phyloP scores from a whole-genome alignment of 2,888 invertebrate genomes.

The Cantharis rustica region DNA sequence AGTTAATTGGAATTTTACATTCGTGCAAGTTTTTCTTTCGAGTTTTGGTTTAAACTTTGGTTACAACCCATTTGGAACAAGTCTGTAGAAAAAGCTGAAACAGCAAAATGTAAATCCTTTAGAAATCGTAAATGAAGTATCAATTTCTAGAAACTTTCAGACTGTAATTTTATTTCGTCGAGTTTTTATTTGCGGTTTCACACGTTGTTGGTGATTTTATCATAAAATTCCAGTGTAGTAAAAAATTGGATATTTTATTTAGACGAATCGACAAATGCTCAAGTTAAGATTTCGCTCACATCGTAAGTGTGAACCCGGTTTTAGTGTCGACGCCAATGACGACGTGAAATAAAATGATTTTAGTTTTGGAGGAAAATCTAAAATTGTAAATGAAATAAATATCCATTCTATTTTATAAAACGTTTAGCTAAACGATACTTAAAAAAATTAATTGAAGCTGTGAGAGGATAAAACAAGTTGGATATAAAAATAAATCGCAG shows the following conservation, averaged over 20 bases:
- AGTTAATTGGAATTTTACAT: neutral
- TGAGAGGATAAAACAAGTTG: neutral
- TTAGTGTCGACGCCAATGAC: neutral
- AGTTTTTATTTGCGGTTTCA: neutral
- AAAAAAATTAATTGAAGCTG: neutral
- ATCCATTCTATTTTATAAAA: neutral
- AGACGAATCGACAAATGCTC: neutral
- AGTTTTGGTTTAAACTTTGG: neutral
- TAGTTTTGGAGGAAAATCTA: neutral
- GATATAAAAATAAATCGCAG: neutral
- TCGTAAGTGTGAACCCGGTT: neutral
- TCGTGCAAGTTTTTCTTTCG: neutral
- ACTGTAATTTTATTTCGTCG: neutral
- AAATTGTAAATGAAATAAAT: neutral
- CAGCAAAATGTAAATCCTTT: slow-evolving; percentile 26
- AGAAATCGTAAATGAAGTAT: slow-evolving; percentile 30
- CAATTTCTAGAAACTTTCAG: slow-evolving; percentile 11
- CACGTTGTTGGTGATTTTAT: neutral
- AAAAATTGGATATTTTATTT: neutral
- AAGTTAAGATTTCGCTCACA: neutral
- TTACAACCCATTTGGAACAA: slow-evolving; percentile 8
- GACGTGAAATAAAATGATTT: neutral
- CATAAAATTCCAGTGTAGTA: neutral
- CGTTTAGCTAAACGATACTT: neutral
- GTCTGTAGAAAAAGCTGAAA: slow-evolving; percentile 12